A percentile compares a stretch with the other conserved stretches of the same genome.
Conservation (phyloP, 2,888 invertebrate genomes). For the Blastobasis adustella region DNA sequence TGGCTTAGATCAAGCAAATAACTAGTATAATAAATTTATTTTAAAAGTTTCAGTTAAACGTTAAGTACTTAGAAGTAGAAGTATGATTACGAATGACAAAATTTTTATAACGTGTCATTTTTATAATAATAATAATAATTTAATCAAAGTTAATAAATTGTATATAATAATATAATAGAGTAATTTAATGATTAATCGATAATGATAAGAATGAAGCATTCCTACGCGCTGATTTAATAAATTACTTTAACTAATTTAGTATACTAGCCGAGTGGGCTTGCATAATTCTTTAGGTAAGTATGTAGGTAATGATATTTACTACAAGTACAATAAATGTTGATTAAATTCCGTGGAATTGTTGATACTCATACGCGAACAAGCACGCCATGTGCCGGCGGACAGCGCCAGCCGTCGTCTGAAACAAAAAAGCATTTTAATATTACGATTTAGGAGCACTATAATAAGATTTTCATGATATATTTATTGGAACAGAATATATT, state of each 20-base stretch:
- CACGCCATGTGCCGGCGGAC: conserved; percentile 42
- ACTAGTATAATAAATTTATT: conserved; percentile 74
- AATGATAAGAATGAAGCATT: conserved; percentile 76
- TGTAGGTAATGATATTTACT: conserved; percentile 68
- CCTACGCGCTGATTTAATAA: conserved; percentile 76
- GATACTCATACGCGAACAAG: conserved; percentile 51
- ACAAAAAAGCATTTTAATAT: conserved; percentile 10
- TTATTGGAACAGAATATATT: too few relatives aligned
- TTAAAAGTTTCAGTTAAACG: conserved; percentile 73
- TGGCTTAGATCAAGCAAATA: conserved; percentile 76
- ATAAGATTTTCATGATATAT: too few relatives aligned
- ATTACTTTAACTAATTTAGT: conserved; percentile 80
- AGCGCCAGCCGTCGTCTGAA: conserved; percentile 41
- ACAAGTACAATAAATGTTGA: conserved; percentile 53
- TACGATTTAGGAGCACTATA: too few relatives aligned
- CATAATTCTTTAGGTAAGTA: conserved; percentile 57
- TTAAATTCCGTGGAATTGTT: conserved; percentile 68
- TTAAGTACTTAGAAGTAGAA: conserved; percentile 74
- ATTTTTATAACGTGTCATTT: conserved; percentile 74
- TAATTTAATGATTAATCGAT: conserved; percentile 75
- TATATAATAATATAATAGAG: conserved; percentile 76
- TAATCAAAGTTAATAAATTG: conserved; percentile 76
- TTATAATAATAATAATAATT: conserved; percentile 74
- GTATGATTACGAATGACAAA: conserved; percentile 75
- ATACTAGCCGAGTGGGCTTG: conserved; percentile 73